Evolutionary conservation across 2,113 vertebrate species (phyloP), one percentile per base, ranked within the genome.

Genomic region (Rhombomys opimus): DNA sequence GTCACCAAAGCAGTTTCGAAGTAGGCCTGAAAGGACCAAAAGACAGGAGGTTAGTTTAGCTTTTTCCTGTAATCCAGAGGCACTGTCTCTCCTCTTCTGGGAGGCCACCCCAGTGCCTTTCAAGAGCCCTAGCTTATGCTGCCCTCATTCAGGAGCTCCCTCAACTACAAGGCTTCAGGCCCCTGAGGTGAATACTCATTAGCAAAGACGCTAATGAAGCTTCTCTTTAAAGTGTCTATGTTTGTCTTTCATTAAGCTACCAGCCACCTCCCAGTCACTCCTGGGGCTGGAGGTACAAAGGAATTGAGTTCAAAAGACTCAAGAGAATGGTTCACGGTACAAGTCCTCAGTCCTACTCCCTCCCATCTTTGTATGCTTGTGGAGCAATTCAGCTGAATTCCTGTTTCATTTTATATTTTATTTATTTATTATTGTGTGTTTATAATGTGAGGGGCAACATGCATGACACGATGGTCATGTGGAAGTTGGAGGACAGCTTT

Each of bases 1-100:
- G 98, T 99, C 98, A 84, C 98, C 99, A 76, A 99, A 99, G 96
- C 99, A 98, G 92, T 99, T 99, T 0, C 95, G 99, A 50, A 99
- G 99, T 78, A 99, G 98, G 96, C 99, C 99, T 99, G 98, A 35
- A 96, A 95, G 73, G 97, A 65, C 95, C n/a, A 90, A 87, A 20
- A 95, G 88, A 98, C 63, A 59, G 0, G 54, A 14, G 0, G 11
- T 87, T 96, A 95, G 41, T 50, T 61, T 0, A 12, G 22, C 30
- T 93, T 89, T 96, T n/a, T 8, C 46, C 52, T 87, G 15, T 50
- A 72, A 13, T 54, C 77, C 73, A 87, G 41, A 94, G 20, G 10
- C 87, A 27, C 41, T 81, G 17, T 97, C 78, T 76, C 35, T 38
- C 50, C 27, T 70, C n/a, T 91, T 82, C 14, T 77, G 67, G 20